Evolutionary conservation across 2,888 invertebrate genomes (phyloP), one percentile per base, ranked within the genome.

Genomic region (Dolichopus griseipennis): DNA sequence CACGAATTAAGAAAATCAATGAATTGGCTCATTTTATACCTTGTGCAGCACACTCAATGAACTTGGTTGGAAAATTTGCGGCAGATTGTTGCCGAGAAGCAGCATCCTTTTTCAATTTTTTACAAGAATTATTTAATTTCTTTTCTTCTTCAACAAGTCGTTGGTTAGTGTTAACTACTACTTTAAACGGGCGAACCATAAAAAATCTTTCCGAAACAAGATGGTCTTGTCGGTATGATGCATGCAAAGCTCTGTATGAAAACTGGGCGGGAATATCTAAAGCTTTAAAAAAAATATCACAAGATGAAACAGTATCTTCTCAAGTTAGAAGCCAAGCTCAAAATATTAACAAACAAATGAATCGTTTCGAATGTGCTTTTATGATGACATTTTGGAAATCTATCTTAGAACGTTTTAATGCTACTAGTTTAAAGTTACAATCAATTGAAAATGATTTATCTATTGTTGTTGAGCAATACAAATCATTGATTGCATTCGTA

Each of bases 71-170:
- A 22, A 21, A 63, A 63, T 63, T 63, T 63, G 21, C 63, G 63
- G 63, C 63, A 63, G 63, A 63, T 63, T 63, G 63, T 63, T 63
- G 61, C 61, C 61, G 61, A 61, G 61, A 61, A 20, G 61, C 61
- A 61, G 63, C 22, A 22, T 63, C 63, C 63, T 63, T 63, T 63
- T 63, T 63, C 63, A 63, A 63, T 63, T 63, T 63, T 63, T 63
- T 63, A 15, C 63, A 63, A 63, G 21, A 63, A 63, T 27, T 63
- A 27, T 63, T 63, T 22, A 63, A 63, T 63, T 63, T 63, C 63
- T 63, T 63, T 63, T 63, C 63, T 63, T 63, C 63, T 27, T 63
- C 63, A 63, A 63, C 63, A 63, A 63, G 22, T 63, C 63, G 63
- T 63, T 63, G 63, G 63, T 62, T 62, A 62, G 62, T 63, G 63